Percentiles rank a stretch among this genome's conserved stretches.
Conservation (phyloP, 2,888 invertebrate species). For the Calameuta filiformis region DNA sequence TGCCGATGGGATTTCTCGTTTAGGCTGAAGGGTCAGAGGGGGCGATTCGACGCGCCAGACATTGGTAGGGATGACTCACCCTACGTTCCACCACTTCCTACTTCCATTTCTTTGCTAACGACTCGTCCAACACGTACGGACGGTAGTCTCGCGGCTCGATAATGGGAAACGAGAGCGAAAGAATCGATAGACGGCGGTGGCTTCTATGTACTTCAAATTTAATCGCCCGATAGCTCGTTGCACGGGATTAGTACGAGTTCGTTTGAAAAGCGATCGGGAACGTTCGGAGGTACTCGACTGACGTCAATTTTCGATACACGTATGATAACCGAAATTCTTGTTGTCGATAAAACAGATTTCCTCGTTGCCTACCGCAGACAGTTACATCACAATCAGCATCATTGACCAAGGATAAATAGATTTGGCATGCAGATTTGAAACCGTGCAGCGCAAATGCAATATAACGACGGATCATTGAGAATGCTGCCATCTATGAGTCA, state of each 20-base stretch:
- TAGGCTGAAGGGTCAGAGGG: background rate
- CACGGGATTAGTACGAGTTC: background rate
- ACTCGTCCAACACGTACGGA: background rate
- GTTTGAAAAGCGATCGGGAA: background rate
- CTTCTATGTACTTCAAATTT: background rate
- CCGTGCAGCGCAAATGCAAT: background rate
- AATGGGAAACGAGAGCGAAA: background rate
- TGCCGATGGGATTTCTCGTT: slow-evolving; percentile 23
- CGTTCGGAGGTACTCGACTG: background rate
- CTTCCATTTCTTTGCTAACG: background rate
- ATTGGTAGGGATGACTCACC: slow-evolving; percentile 6
- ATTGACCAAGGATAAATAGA: too few species aligned
- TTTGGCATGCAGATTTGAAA: too few species aligned
- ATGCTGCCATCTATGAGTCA: background rate
- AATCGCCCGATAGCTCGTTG: background rate
- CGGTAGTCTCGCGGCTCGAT: background rate
- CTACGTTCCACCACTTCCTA: slow-evolving; percentile 2
- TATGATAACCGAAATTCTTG: background rate
- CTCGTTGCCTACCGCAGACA: background rate
- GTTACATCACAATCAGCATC: too few species aligned
- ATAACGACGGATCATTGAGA: background rate
- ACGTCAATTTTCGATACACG: background rate
- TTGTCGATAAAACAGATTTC: background rate
- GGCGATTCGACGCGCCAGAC: background rate
- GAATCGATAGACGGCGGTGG: background rate